These are phyloP conservation scores for Aspidiotus destructor DNA, from an alignment of 2,888 invertebrate genomes.

Conservation along the genomic window DNA sequence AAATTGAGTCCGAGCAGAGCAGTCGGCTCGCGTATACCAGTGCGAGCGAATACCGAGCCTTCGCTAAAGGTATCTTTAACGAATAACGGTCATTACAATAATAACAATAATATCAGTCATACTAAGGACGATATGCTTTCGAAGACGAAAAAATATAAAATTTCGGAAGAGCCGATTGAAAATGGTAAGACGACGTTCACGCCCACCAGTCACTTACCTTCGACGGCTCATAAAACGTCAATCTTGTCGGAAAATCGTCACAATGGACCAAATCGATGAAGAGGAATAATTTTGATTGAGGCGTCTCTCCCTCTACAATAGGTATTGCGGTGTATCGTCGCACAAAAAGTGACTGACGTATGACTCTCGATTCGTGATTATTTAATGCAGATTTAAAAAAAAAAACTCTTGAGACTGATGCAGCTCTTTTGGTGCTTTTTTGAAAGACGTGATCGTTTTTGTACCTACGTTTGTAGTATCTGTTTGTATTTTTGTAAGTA, in stretches of 20 bases:
- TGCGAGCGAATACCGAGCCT: conserved; percentile 36
- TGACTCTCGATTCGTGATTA: too few species aligned
- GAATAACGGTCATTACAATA: neutral
- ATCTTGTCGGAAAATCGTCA: conserved; percentile 22
- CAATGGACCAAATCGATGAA: conserved; percentile 23
- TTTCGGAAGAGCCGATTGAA: conserved; percentile 17
- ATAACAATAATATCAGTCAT: neutral
- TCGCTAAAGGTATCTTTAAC: conserved; percentile 15
- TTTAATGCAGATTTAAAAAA: too few species aligned
- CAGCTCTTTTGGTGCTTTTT: too few species aligned
- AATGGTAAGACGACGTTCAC: conserved; percentile 24
- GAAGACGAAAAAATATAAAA: conserved; percentile 13
- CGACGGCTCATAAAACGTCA: conserved; percentile 19
- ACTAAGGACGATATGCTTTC: conserved; percentile 13
- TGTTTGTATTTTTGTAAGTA: too few species aligned
- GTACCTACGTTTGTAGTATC: too few species aligned
- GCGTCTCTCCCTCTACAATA: neutral
- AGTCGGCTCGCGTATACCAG: conserved; percentile 38
- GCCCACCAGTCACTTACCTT: conserved; percentile 19
- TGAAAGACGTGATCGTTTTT: too few species aligned
- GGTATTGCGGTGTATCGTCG: too few species aligned
- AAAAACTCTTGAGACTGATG: too few species aligned
- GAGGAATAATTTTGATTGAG: neutral
- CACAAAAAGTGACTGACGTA: too few species aligned
- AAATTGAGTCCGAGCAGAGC: conserved; percentile 37